Base-by-base conservation (phyloP, 2,797 vertebrate species). In the Aeoliscus strigatus region DNA sequence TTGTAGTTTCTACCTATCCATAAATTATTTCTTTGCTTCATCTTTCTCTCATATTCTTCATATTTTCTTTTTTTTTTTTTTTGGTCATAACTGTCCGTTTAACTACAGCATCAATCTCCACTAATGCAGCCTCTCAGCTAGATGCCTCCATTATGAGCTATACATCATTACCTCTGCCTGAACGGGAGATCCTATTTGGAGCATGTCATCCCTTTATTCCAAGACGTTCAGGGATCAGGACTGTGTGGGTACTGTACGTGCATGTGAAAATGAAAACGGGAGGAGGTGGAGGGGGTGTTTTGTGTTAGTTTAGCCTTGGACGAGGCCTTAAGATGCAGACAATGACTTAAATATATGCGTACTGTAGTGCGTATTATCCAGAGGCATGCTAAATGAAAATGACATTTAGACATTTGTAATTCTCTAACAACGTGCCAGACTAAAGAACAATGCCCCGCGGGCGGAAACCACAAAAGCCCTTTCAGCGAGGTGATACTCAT, bases 381-480 rank as follows among this genome's bases (percentile, higher is more conserved):
- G 38, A 25, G 39, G 51, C 62, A 47, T 66, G 59, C 39, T 67
- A 61, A 82, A 79, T 74, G 70, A 66, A 70, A 51, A 63, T 5
- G 73, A 68, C 75, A 51, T 57, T 57, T 7, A 59, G 73, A 72
- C 70, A 51, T 63, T 50, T 63, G 43, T 74, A 59, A 75, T 63
- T 60, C 60, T 56, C 37, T 6, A 29, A 55, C 30, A 33, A 54
- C 14, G 40, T 55, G 47, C 11, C 33, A 54, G 56, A 66, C 23
- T 40, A 37, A 44, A 66, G 72, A 74, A 68, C 60, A 66, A 72
- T 59, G 64, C 54, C 75, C 73, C 1, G 24, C 23, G 35, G 74
- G 69, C 13, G 1, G 29, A 54, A 63, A 63, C 44, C 53, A 64
- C 61, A 66, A 55, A 77, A 60, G 74, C 60, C 50, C 60, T 60